Evolutionary conservation across 37 sponge, comb jelly and placozoan genomes (phyloP), one percentile per base, ranked within the genome.

Genomic region (Aphrocallistes beatrix): DNA sequence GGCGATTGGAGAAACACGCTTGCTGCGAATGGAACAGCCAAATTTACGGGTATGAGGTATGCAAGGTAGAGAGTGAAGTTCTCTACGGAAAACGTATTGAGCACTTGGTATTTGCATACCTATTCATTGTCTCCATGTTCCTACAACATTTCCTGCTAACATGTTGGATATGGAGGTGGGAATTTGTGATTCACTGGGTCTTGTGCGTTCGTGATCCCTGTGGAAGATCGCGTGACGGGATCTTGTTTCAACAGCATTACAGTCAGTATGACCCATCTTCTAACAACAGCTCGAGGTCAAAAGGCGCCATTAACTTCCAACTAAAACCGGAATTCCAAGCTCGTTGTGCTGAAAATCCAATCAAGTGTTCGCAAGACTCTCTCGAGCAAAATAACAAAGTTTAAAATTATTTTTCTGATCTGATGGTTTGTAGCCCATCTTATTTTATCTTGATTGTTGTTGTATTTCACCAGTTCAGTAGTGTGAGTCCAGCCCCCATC

Each of bases 131-230:
- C 6, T 60, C 75, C n/a, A 19, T 60, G 34, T 60, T 60, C 75
- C 34, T 60, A 60, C 75, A 60, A 30, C 75, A 60, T 13, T 19
- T 60, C 75, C 75, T 60, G n/a, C 34, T 60, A 1, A 60, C 75
- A 6, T 60, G 75, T 13, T 60, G 75, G 75, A 60, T 60, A 25
- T 60, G 75, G 75, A 60, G 75, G 34, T 60, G 75, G 75, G 75
- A 60, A 30, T 60, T 60, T 30, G 28, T 60, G 6, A 60, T 60
- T 28, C 75, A 60, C 34, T 60, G 75, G 75, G n/a, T 60, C 25
- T 30, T 60, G 75, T 60, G 75, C n/a, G n/a, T 60, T 13, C 75
- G 75, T 13, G 75, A 60, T 60, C 75, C 75, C 34, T 60, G 8
- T 13, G 75, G 75, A 8, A 3, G 34, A 30, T 3, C 75, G 28